phyloP scores from a whole-genome alignment of 2,797 vertebrate species.

The Graptemys geographica region DNA sequence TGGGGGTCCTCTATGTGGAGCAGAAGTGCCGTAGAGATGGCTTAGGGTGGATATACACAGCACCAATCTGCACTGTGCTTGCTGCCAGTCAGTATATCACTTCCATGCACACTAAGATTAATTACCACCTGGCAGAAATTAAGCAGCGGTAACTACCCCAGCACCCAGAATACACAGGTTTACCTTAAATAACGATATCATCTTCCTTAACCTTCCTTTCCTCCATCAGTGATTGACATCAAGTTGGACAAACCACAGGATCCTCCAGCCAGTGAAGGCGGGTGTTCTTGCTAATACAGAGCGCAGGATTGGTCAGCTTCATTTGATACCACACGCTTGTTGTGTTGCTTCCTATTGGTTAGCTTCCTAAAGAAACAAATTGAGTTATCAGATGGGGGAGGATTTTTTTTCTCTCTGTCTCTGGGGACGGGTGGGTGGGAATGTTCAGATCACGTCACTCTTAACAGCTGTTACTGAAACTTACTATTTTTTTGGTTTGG shows the following conservation, averaged over 20 bases:
- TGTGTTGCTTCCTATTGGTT: slow-evolving; percentile 92
- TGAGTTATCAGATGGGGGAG: slow-evolving; percentile 85
- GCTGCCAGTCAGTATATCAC: too few species aligned
- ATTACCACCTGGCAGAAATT: background rate
- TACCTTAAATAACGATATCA: too few species aligned
- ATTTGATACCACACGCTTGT: slow-evolving; percentile 87
- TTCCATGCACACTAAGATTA: background rate
- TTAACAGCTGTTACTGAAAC: slow-evolving; percentile 77
- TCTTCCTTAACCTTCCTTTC: slow-evolving; percentile 81
- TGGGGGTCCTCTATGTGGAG: background rate
- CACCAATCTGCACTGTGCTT: background rate
- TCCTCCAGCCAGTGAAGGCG: slow-evolving; percentile 86
- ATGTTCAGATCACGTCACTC: slow-evolving; percentile 71
- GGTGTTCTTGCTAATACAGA: slow-evolving; percentile 92
- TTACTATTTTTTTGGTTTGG: slow-evolving; percentile 79
- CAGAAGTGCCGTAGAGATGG: background rate
- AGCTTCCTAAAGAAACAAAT: slow-evolving; percentile 81
- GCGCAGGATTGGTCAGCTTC: slow-evolving; percentile 73
- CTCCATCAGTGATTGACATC: slow-evolving; percentile 89
- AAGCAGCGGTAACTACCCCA: background rate
- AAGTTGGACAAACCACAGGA: slow-evolving; percentile 92
- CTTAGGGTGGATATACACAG: background rate
- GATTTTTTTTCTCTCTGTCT: slow-evolving; percentile 86
- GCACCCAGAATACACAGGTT: background rate
- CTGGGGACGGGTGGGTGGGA: slow-evolving; percentile 57